Conservation (phyloP, 2,888 invertebrate species). For the Toxonevra muliebris region DNA sequence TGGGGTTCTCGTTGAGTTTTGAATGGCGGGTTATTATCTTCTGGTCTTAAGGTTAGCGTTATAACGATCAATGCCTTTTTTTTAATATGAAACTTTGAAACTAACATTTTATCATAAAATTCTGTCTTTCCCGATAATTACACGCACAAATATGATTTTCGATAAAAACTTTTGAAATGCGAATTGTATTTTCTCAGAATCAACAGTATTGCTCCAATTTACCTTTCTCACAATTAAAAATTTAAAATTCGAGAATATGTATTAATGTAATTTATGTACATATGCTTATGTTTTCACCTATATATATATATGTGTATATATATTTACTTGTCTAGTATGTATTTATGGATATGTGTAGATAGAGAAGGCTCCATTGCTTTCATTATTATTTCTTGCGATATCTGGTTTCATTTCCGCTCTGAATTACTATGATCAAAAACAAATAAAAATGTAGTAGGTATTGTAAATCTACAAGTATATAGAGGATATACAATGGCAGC, state of each 20-base stretch:
- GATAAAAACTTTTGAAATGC: no score
- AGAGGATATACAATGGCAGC: not conserved
- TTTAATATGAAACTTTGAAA: no score
- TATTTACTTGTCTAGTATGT: not conserved
- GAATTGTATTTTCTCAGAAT: no score
- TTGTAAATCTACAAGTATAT: no score
- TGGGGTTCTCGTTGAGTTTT: no score
- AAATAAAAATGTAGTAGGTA: constrained; percentile 21
- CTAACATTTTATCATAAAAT: no score
- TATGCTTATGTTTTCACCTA: not conserved
- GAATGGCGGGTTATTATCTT: no score
- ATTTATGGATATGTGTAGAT: not conserved
- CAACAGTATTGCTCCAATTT: no score
- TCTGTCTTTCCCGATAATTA: no score
- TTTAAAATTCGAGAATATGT: not conserved
- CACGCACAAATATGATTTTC: no score
- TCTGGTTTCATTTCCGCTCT: constrained; percentile 64
- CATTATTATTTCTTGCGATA: constrained; percentile 44
- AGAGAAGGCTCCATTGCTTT: not conserved
- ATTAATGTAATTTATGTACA: not conserved
- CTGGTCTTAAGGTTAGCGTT: no score
- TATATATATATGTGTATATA: not conserved
- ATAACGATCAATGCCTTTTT: no score
- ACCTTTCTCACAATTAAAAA: not conserved
- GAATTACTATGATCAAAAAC: constrained; percentile 36